Base-by-base conservation (phyloP, 2,113 vertebrate species). In the Pelusios castaneus region DNA sequence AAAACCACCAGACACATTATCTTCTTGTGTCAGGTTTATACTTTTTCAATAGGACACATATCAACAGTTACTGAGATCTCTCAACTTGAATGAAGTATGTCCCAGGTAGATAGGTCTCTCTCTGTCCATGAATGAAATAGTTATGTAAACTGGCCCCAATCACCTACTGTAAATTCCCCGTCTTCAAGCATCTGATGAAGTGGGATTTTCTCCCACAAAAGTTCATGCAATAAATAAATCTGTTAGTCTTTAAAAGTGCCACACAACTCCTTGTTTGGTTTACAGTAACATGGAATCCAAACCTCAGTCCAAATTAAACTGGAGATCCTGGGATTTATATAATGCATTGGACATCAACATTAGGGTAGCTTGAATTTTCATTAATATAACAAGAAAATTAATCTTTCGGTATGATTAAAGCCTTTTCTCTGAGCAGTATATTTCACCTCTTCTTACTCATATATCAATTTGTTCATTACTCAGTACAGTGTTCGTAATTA, bases 401-500 rank as follows among this genome's bases (percentile, higher is more conserved):
- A 84, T 47, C 29, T 82, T 55, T 54, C 25, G 10, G 92, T 82
- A 43, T 87, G 79, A 94, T 85, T n/a, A 89, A 93, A 90, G 79
- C 85, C 34, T 82, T 58, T 54, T 76, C 93, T 51, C 34, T 86
- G 2, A 0, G 75, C 87, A 89, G 51, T 34, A 67, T 82, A 84
- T 82, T 93, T 47, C 8, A 56, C 12, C 11, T 43, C 38, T 21
- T 93, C 60, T 91, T 89, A 43, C 24, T 27, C 82, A 41, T 38
- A 27, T 67, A 25, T 67, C 47, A 67, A 10, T 41, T 67, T 93
- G 45, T 92, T 89, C 12, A 76, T 22, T 45, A 45, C 73, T 24
- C n/a, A 82, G 83, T 49, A 84, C n/a, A 89, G 75, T 17, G 81
- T 25, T 76, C 38, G 84, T 77, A 56, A 91, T 84, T 52, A 94